Evolutionary conservation across 1,140 invertebrate genomes (phyloP).

Genomic region (Meloidogyne hapla): DNA sequence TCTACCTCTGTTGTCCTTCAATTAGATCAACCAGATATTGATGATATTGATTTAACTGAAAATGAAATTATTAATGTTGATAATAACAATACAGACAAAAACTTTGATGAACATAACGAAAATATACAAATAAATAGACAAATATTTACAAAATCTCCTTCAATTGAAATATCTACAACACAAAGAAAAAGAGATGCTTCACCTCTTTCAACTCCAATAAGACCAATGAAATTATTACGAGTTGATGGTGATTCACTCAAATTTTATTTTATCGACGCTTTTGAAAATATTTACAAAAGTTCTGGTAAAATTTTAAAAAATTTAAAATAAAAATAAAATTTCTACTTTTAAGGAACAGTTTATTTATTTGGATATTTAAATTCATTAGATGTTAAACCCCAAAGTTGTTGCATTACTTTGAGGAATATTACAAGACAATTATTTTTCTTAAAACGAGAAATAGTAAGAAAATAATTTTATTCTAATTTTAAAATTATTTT

Average conservation of each 20-base stretch:
- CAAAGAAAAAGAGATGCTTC: constrained; percentile 14
- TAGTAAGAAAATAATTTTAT: constrained; percentile 48
- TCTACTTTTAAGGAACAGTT: constrained; percentile 35
- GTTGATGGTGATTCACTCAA: constrained; percentile 16
- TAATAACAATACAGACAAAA: too few species aligned
- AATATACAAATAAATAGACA: not conserved
- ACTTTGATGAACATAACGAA: too few species aligned
- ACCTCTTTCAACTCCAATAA: not conserved
- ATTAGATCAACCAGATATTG: too few species aligned
- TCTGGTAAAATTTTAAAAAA: constrained; percentile 16
- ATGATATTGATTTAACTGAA: too few species aligned
- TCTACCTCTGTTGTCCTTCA: constrained; percentile 8
- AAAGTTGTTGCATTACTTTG: constrained; percentile 83
- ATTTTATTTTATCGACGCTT: constrained; percentile 45
- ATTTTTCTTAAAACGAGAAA: constrained; percentile 79
- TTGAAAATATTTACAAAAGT: constrained; percentile 36
- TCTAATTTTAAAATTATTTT: constrained; percentile 65
- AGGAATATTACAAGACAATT: constrained; percentile 82
- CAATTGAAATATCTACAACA: not conserved
- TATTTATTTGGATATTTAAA: constrained; percentile 48
- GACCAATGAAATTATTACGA: constrained; percentile 4
- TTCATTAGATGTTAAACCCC: not conserved
- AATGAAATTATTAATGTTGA: too few species aligned
- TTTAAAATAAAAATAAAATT: not conserved
- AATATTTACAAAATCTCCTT: not conserved